A percentile compares a stretch with the other conserved stretches of the same genome.
These are phyloP conservation scores for Trachymyrmex cornetzi DNA, from an alignment of 1,140 invertebrate species.

Conservation along the genomic window DNA sequence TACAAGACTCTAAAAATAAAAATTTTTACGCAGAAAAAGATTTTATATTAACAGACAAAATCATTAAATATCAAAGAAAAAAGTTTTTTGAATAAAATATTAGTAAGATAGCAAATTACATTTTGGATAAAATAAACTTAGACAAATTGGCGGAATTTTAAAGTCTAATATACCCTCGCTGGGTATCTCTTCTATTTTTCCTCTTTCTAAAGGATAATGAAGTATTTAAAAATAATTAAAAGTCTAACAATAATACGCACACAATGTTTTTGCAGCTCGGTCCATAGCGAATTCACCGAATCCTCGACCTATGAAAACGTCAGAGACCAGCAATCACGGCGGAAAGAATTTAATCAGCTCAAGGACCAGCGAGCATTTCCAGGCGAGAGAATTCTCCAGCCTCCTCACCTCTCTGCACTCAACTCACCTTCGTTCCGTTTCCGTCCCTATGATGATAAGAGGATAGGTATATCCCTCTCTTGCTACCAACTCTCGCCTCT, in stretches of 20 bases:
- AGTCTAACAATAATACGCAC: background rate
- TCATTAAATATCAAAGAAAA: too few relatives aligned
- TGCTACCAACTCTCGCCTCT: conserved; percentile 70
- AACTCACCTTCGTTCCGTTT: conserved; percentile 63
- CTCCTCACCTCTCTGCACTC: conserved; percentile 49
- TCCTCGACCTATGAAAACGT: conserved; percentile 53
- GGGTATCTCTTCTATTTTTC: background rate
- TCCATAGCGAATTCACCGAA: background rate
- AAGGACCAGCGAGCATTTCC: conserved; percentile 68
- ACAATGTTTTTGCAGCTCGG: background rate
- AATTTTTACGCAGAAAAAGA: too few relatives aligned
- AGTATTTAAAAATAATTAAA: conserved; percentile 2
- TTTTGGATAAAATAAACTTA: too few relatives aligned
- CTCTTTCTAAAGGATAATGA: background rate
- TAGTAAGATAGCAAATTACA: too few relatives aligned
- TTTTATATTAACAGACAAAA: too few relatives aligned
- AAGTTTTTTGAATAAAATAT: too few relatives aligned
- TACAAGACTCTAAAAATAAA: too few relatives aligned
- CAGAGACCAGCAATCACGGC: conserved; percentile 65
- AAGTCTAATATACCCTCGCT: background rate
- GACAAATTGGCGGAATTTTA: too few relatives aligned
- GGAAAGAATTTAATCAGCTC: conserved; percentile 76
- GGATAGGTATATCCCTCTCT: conserved; percentile 60
- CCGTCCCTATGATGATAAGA: conserved; percentile 8
- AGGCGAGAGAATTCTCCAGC: conserved; percentile 66